Conservation (phyloP, 92 coral and sea anemone species). For the Palythoa caribaeorum region DNA sequence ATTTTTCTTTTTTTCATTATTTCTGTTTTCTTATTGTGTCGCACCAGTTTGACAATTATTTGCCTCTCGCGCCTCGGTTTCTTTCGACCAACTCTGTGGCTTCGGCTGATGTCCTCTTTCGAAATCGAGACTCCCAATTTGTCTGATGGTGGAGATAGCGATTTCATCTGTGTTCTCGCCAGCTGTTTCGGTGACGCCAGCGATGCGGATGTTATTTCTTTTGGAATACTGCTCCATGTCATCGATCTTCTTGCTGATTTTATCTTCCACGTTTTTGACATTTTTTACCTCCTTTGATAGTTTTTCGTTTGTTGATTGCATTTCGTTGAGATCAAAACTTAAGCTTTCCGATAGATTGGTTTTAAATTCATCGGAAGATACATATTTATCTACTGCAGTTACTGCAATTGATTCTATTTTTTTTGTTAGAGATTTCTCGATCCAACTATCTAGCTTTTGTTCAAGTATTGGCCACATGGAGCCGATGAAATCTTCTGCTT, state of each 20-base stretch:
- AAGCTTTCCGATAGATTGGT: slow-evolving; percentile 16
- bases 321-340: slow-evolving; percentile 14
- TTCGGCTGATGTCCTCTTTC: slow-evolving; percentile 2
- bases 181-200: slow-evolving; percentile 31
- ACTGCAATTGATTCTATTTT: slow-evolving; percentile 21
- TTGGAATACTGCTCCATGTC: slow-evolving; percentile 20
- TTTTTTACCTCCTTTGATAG: slow-evolving; percentile 30
- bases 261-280: slow-evolving; percentile 30
- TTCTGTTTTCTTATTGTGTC: slow-evolving; percentile 11
- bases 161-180: slow-evolving; percentile 28
- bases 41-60: slow-evolving; percentile 18
- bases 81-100: neutral
- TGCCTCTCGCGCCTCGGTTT: slow-evolving; percentile 10
- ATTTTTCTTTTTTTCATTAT: slow-evolving; percentile 18
- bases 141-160: slow-evolving; percentile 33
- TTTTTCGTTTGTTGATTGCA: slow-evolving; percentile 10
- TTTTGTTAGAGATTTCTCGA: slow-evolving; percentile 19
- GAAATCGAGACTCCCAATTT: slow-evolving; percentile 32
- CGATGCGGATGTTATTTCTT: slow-evolving; percentile 34
- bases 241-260: slow-evolving; percentile 13
- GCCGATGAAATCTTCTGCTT: slow-evolving; percentile 5
- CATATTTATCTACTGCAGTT: slow-evolving; percentile 25
- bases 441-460: slow-evolving; percentile 12
- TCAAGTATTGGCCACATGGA: slow-evolving; percentile 4
- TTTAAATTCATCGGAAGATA: slow-evolving; percentile 22